Evolutionary conservation across 2,113 vertebrate species (phyloP).

Genomic region (Saguinus midas): DNA sequence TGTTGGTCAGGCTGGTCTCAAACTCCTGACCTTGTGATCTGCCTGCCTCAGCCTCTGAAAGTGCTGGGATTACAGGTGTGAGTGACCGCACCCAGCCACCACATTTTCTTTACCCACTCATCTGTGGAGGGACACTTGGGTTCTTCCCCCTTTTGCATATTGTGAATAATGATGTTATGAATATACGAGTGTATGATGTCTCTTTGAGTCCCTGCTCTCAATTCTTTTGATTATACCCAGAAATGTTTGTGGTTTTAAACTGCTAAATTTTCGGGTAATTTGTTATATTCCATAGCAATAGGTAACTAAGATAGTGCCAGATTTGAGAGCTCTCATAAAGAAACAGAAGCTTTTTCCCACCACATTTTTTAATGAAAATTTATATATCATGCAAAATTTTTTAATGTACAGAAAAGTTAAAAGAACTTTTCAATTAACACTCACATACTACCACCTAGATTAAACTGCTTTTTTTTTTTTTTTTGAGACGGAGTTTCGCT

Average conservation of each 20-base stretch:
- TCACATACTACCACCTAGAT: not conserved
- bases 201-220: not conserved
- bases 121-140: not conserved
- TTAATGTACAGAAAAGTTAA: not conserved
- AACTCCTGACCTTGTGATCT: no score
- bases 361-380: not conserved
- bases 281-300: not conserved
- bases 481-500: no score
- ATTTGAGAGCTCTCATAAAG: not conserved
- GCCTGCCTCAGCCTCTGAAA: no score
- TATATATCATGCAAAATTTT: not conserved
- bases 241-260: not conserved
- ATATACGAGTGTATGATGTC: not conserved
- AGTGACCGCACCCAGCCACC: no score
- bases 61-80: no score
- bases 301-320: not conserved
- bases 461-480: slow-evolving; percentile 17
- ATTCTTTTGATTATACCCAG: not conserved
- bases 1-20: no score
- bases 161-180: not conserved
- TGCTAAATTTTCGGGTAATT: not conserved
- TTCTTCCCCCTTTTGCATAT: not conserved
- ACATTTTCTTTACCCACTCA: not conserved
- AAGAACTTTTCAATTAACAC: not conserved
- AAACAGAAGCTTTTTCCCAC: not conserved